These are phyloP conservation scores for Diarsia brunnea DNA, from an alignment of 2,888 invertebrate genomes.

Conservation along the genomic window DNA sequence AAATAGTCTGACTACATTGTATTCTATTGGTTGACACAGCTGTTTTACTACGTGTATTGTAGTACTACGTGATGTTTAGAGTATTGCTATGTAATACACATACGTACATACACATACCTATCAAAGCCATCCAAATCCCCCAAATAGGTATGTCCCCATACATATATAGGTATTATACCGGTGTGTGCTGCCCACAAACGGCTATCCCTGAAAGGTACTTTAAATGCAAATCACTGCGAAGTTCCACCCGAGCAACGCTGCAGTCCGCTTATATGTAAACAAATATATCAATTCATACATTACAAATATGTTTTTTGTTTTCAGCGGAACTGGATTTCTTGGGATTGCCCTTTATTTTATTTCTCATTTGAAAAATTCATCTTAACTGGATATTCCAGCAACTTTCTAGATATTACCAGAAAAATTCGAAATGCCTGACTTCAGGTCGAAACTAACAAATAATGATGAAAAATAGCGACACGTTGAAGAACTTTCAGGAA, in stretches of 20 bases:
- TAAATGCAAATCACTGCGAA: constrained; percentile 83
- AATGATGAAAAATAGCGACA: not conserved
- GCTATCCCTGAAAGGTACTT: constrained; percentile 79
- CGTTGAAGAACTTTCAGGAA: not conserved
- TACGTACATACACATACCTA: constrained; percentile 39
- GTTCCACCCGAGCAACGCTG: constrained; percentile 70
- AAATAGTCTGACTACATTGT: constrained; percentile 21
- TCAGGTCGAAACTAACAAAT: no score
- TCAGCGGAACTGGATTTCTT: not conserved
- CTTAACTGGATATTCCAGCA: not conserved
- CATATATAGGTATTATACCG: constrained; percentile 29
- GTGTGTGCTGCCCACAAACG: constrained; percentile 70
- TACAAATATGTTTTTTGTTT: constrained; percentile 37
- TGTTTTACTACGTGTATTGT: constrained; percentile 12
- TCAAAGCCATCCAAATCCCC: constrained; percentile 67
- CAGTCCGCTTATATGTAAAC: constrained; percentile 42
- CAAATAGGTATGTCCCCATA: constrained; percentile 1
- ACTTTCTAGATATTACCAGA: not conserved
- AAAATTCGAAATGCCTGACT: no score
- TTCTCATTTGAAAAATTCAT: not conserved
- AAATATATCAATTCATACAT: constrained; percentile 45
- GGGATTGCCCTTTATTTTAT: not conserved
- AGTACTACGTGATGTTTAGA: constrained; percentile 63
- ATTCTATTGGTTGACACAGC: not conserved
- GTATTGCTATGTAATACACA: constrained; percentile 52